Percentiles rank a stretch among this genome's conserved stretches.
These are phyloP conservation scores for Watsonalla cultraria DNA, from an alignment of 2,888 invertebrate genomes.

Conservation along the genomic window DNA sequence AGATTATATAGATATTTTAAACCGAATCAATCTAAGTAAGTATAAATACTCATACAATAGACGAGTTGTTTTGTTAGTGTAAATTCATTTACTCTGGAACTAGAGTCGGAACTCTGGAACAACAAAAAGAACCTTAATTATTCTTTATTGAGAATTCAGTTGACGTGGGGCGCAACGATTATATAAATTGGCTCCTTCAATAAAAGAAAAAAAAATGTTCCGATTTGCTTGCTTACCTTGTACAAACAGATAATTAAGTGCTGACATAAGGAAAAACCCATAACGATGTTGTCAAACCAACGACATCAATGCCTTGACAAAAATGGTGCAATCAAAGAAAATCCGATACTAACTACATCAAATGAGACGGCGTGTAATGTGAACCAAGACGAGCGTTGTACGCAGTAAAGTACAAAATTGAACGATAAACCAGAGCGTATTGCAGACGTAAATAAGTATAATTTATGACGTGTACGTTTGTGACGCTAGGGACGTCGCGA, in stretches of 20 bases:
- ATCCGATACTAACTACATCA: conserved; percentile 33
- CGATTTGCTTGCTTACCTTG: not conserved
- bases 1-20: too few species aligned
- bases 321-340: conserved; percentile 32
- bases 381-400: conserved; percentile 32
- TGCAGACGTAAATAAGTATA: conserved; percentile 27
- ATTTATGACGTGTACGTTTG: conserved; percentile 27
- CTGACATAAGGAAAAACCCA: not conserved
- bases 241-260: not conserved
- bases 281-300: not conserved
- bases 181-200: too few species aligned
- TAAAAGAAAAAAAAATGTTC: too few species aligned
- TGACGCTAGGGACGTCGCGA: not conserved
- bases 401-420: conserved; percentile 53
- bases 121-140: too few species aligned
- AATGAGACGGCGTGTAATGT: conserved; percentile 30
- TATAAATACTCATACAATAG: too few species aligned
- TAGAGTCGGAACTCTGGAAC: too few species aligned
- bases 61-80: too few species aligned
- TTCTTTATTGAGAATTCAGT: too few species aligned
- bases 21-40: too few species aligned
- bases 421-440: conserved; percentile 34
- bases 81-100: too few species aligned
- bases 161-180: too few species aligned
- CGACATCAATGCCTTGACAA: conserved; percentile 1